These are phyloP conservation scores for Epistrophella euchroma DNA, from an alignment of 2,888 invertebrate species.

Conservation along the genomic window DNA sequence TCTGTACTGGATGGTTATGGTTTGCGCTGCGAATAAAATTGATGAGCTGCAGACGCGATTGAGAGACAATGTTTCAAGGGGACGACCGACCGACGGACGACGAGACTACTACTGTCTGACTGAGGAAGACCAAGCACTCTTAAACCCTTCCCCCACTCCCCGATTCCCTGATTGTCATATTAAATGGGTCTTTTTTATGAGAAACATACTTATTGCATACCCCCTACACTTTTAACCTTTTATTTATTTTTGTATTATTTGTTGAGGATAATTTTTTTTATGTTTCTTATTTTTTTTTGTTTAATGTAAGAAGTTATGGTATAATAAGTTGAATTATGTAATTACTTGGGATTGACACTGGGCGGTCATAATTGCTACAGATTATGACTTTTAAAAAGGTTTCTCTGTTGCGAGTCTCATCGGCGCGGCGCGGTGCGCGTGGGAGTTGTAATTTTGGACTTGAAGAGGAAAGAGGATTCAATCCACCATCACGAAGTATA, in stretches of 20 bases:
- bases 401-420: background rate
- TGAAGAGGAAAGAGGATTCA: background rate
- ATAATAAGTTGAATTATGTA: constrained; percentile 58
- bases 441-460: background rate
- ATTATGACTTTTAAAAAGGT: constrained; percentile 55
- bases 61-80: constrained; percentile 40
- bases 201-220: constrained; percentile 50
- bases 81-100: constrained; percentile 4
- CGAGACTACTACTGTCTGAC: background rate
- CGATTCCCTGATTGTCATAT: background rate
- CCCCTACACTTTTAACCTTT: constrained; percentile 37
- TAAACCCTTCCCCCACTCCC: background rate
- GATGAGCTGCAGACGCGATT: constrained; percentile 72
- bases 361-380: constrained; percentile 66
- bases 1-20: constrained; percentile 52
- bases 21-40: constrained; percentile 59
- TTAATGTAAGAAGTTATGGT: constrained; percentile 15
- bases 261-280: constrained; percentile 45
- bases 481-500: background rate
- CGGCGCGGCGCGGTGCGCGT: background rate
- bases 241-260: constrained; percentile 68
- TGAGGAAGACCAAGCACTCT: background rate
- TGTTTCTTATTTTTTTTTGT: background rate
- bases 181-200: constrained; percentile 28
- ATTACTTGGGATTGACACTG: constrained; percentile 68